Base-by-base conservation (phyloP, 2,888 invertebrate species). In the Hirtodrosophila duncani region DNA sequence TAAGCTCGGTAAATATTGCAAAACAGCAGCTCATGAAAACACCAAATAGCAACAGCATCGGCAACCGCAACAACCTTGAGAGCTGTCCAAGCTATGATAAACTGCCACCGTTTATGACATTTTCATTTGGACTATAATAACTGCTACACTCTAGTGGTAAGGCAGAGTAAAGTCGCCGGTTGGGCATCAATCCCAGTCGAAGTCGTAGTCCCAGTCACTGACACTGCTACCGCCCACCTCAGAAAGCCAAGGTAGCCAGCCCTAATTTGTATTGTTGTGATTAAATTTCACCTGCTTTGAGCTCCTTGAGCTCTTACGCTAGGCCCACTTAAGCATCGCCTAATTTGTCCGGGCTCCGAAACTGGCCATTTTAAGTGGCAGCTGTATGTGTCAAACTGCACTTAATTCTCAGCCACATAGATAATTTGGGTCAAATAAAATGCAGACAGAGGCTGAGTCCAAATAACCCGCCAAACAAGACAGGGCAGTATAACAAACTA, bases 401-500 rank as follows among this genome's bases (percentile, higher is more conserved):
- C 51, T 65, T 65, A 58, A 56, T 67, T 67, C 70, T 67, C 27
- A 50, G 43, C 51, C 39, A 63, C 60, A 67, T 48, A 67, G 67
- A 67, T 70, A 67, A 67, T 67, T 70, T 67, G 67, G 71, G 67
- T 67, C 67, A 70, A 57, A 55, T 59, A 46, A 46, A 67, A 52
- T 61, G 62, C 62, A 48, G 57, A 30, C 41, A 31, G 31, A 26
- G 26, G 27, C 5, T 27, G 44, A 61, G 46, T 46, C 49, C 50
- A 66, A 62, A 65, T 46, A 63, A 46, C 44, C 48, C 46, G 57
- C 66, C 55, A 66, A 58, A 66, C 59, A 59, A 46, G 46, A 46
- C 46, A 31, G 18, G 18, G 30, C 27, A 46, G 44, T 46, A 24
- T 30, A 39, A 36, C 38, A 39, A 46, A 46, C 46, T 38, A 46